A percentile compares a stretch with the other conserved stretches of the same genome.
Conservation (phyloP, 35 echinoderm and acorn worm genomes). For the Chiridota heheva region DNA sequence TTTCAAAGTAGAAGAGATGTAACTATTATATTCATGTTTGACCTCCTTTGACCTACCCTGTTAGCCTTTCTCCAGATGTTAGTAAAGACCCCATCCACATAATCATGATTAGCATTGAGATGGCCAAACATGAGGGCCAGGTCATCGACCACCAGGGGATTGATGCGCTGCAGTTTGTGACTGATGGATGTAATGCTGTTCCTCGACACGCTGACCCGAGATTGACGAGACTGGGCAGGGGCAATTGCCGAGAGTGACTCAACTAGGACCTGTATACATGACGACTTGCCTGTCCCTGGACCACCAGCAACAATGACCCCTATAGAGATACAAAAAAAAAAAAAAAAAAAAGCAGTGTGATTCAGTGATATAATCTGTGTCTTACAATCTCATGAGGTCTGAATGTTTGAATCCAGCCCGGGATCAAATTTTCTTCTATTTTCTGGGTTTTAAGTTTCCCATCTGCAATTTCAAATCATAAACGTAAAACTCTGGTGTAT, state of each 20-base stretch:
- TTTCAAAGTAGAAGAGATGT: not conserved
- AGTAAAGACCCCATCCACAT: conserved; percentile 93
- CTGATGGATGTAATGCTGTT: conserved; percentile 90
- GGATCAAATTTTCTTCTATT: too few species aligned
- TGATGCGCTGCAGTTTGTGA: conserved; percentile 96
- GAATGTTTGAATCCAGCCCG: too few species aligned
- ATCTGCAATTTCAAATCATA: too few species aligned
- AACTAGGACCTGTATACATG: conserved; percentile 85
- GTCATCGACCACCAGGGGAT: conserved; percentile 86
- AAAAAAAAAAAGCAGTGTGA: not conserved
- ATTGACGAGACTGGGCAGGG: conserved; percentile 77
- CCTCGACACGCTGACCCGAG: conserved; percentile 75
- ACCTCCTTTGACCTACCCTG: conserved; percentile 64
- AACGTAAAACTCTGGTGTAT: too few species aligned
- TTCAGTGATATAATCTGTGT: not conserved
- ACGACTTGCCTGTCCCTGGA: conserved; percentile 93
- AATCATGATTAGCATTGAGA: conserved; percentile 92
- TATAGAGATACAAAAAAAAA: conserved; percentile 41
- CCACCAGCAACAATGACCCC: conserved; percentile 90
- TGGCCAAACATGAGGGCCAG: conserved; percentile 96
- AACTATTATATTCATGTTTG: not conserved
- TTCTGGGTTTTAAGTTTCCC: too few species aligned
- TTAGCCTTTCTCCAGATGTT: conserved; percentile 95
- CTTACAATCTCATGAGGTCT: too few species aligned
- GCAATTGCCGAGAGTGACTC: conserved; percentile 82